Evolutionary conservation across 1,140 invertebrate genomes (phyloP), one percentile per base, ranked within the genome.

Genomic region (Coptotermes formosanus): DNA sequence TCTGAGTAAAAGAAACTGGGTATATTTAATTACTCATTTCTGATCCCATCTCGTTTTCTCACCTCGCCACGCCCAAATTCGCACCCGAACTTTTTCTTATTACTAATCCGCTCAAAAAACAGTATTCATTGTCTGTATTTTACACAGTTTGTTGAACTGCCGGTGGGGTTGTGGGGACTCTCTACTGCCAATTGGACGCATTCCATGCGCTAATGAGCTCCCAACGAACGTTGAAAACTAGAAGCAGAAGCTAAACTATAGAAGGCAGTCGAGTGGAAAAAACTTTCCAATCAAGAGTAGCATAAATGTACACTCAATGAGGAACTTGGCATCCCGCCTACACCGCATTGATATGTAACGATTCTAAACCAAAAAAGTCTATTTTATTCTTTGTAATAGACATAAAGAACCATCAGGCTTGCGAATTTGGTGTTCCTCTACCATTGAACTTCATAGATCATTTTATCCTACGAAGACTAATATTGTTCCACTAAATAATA

Each of bases 141-240:
- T n/a, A 75, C 64, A 30, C 64, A 30, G 25, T n/a, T 75, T 75
- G 25, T 30, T 75, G n/a, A 75, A 30, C 25, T n/a, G 9, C 64
- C 64, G 6, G n/a, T 75, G 16, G 38, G 38, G 38, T 38, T 38
- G 64, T 75, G 64, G 59, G 12, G 59, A 14, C n/a, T 32, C 85
- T 43, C n/a, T 81, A 85, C 82, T 85, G 85, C 85, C 85, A 85
- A 85, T 85, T 85, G 85, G 85, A 82, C n/a, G 30, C 59, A 82
- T 85, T 85, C 85, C 85, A 85, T 64, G 75, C 3, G 32, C 85
- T 85, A 85, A 85, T 85, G 85, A 85, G n/a, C 85, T 85, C 32
- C n/a, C 64, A 12, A 12, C 23, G 48, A 45, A 83, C 32, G 25
- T 45, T 30, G 1, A 43, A 30, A 83, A 83, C 64, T 75, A 30